Percentiles rank a stretch among this genome's conserved stretches.
Conservation (phyloP, 2,797 vertebrate genomes). For the Lacerta bilineata region DNA sequence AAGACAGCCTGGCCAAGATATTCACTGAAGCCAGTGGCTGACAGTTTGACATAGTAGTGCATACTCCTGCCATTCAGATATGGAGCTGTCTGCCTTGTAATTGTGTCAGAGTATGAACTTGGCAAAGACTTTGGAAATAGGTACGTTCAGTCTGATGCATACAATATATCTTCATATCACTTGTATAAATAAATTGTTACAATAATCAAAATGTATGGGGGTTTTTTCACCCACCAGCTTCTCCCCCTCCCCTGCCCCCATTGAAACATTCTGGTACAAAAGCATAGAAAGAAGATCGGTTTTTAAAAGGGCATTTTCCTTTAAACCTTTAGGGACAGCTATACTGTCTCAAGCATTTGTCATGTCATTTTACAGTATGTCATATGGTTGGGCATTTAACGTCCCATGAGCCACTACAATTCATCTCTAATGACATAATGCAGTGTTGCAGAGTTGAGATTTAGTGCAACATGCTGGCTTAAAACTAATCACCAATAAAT, state of each 20-base stretch:
- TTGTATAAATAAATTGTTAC: background rate
- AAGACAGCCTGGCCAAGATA: background rate
- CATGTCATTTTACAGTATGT: conserved; percentile 3
- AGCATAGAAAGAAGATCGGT: background rate
- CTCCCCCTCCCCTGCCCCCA: background rate
- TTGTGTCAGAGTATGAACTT: background rate
- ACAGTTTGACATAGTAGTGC: background rate
- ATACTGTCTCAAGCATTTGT: conserved; percentile 3
- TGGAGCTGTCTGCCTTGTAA: background rate
- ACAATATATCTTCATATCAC: background rate
- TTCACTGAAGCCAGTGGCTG: conserved; percentile 3
- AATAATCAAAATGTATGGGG: background rate
- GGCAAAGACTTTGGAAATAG: background rate
- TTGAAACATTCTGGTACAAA: background rate
- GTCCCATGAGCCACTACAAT: background rate
- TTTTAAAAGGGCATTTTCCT: background rate
- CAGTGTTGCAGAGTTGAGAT: background rate
- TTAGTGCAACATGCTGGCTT: background rate
- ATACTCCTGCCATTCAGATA: background rate
- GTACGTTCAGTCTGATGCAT: background rate
- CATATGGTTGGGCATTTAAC: background rate
- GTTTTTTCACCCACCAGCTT: background rate
- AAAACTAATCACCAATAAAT: background rate
- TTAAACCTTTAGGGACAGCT: background rate
- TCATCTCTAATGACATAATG: background rate